A percentile compares a stretch with the other conserved stretches of the same genome.
phyloP scores from a whole-genome alignment of 2,888 invertebrate genomes.

The Microctonus brassicae region DNA sequence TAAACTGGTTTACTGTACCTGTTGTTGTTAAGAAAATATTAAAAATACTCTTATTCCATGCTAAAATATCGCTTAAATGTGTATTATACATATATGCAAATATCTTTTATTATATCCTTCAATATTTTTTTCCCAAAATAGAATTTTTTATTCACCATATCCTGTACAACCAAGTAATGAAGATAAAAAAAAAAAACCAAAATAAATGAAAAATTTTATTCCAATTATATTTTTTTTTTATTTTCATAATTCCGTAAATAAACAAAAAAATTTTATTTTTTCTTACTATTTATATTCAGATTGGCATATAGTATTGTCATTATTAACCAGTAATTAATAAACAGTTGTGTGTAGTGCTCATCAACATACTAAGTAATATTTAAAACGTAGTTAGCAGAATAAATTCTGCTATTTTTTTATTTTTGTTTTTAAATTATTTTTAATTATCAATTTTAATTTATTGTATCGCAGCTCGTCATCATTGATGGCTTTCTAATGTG shows the following conservation, averaged over 20 bases:
- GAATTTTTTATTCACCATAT: background rate
- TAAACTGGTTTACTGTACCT: slow-evolving; percentile 68
- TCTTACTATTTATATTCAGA: background rate
- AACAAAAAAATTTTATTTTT: no score
- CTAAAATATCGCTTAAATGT: slow-evolving; percentile 55
- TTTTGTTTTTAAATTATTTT: no score
- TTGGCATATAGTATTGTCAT: background rate
- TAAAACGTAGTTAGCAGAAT: background rate
- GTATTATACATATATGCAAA: slow-evolving; percentile 47
- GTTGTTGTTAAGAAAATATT: slow-evolving; percentile 67
- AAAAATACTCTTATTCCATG: slow-evolving; percentile 68
- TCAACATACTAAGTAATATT: background rate
- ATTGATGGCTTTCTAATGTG: slow-evolving; percentile 13
- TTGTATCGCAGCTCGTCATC: slow-evolving; percentile 15
- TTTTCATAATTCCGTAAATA: background rate
- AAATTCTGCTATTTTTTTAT: background rate
- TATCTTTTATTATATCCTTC: slow-evolving; percentile 41
- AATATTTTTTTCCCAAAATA: slow-evolving; percentile 5
- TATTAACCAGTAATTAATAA: background rate
- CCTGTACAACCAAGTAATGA: no score
- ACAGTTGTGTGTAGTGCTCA: background rate
- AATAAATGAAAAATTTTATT: background rate
- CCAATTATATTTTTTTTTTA: background rate
- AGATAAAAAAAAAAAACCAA: no score
- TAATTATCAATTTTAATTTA: background rate